Base-by-base conservation (phyloP, 2,888 invertebrate genomes). In the Troilus luridus region DNA sequence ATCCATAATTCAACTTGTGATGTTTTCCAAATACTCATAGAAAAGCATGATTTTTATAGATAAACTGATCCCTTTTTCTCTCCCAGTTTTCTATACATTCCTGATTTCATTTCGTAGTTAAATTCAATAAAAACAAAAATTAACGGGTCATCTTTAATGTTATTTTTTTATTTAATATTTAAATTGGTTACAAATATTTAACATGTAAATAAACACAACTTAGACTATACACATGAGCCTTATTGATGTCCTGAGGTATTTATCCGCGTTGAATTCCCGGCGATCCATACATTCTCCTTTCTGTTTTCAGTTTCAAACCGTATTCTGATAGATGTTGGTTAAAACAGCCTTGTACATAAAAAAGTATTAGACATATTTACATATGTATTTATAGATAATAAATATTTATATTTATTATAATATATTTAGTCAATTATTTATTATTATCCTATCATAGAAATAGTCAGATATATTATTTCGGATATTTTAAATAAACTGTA, bases 211-310 rank as follows among this genome's bases (percentile, higher is more conserved):
- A 77, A 77, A 77, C 19, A 77, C 27, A 19, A 17, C 72, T 41
- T 77, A 41, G 7, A 77, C 41, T 24, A 67, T n/a, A 41, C 17
- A 72, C 24, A 41, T 24, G 5, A 14, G 27, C 27, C 27, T 77
- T 77, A 77, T 77, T 17, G 72, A 77, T 77, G 72, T 41, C 14
- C 24, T 77, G 27, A 77, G 72, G 24, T 27, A 41, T 77, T 77
- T 77, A 77, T 77, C 72, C 72, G 17, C 17, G 27, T 41, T 41
- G 72, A 77, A 77, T 77, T 77, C 72, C 72, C 72, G 72, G 72
- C 72, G 72, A 77, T 77, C 72, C 41, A 77, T 77, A 77, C 72
- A 77, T 41, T 17, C 72, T 77, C 72, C 67, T 67, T 67, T 77
- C 72, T 77, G 72, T 77, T 41, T 77, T 77, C 72, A 41, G 72